Evolutionary conservation across 2,888 invertebrate genomes (phyloP).

Genomic region (Drosophila merina): DNA sequence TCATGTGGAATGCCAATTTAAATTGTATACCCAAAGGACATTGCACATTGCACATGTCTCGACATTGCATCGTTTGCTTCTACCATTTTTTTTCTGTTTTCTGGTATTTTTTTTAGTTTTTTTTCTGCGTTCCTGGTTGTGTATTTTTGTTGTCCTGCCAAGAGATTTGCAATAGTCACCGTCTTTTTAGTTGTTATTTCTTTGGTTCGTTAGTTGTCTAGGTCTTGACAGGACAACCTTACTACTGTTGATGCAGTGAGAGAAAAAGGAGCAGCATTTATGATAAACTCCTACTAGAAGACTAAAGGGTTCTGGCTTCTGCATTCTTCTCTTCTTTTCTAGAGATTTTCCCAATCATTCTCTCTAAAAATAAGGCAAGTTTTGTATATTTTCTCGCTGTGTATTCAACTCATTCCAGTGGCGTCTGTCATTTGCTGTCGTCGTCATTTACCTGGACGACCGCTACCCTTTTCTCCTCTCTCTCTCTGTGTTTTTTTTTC

Average conservation of each 20-base stretch:
- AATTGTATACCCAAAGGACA: slow-evolving; percentile 78
- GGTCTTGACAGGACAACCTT: slow-evolving; percentile 69
- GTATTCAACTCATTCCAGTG: slow-evolving; percentile 2
- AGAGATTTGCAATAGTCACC: slow-evolving; percentile 52
- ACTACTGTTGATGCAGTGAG: slow-evolving; percentile 2
- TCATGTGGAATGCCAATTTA: slow-evolving; percentile 78
- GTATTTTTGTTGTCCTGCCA: slow-evolving; percentile 43
- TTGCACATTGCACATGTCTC: slow-evolving; percentile 54
- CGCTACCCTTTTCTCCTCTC: not conserved
- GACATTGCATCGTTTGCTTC: slow-evolving; percentile 29
- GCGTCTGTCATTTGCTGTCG: slow-evolving; percentile 43
- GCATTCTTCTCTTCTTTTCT: too few species aligned
- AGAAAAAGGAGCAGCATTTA: not conserved
- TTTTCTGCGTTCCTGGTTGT: slow-evolving; percentile 9
- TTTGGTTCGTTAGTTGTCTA: slow-evolving; percentile 61
- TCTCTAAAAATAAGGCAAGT: too few species aligned
- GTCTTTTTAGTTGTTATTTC: slow-evolving; percentile 54
- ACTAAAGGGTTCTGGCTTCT: too few species aligned
- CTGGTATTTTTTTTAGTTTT: not conserved
- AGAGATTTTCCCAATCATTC: too few species aligned
- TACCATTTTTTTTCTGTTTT: not conserved
- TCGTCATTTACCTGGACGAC: slow-evolving; percentile 39
- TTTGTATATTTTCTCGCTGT: not conserved
- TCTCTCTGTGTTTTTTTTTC: not conserved
- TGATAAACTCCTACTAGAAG: too few species aligned